Base-by-base conservation (phyloP, 2,113 vertebrate species). In the Oncorhynchus mykiss region DNA sequence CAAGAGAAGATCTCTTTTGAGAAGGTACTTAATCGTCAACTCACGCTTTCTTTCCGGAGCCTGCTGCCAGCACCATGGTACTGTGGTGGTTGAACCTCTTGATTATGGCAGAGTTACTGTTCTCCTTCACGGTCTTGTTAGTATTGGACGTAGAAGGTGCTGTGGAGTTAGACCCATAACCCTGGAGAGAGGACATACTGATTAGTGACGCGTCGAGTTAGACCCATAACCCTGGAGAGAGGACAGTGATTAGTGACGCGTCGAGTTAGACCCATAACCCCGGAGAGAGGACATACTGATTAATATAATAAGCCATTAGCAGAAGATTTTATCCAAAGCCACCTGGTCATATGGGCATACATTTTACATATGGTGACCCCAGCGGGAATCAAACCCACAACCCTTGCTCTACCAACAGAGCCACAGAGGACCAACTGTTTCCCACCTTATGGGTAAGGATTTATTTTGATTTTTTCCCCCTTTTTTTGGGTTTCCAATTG, bases 1-100 rank as follows among this genome's bases (percentile, higher is more conserved):
- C 5, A 45, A 45, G 7, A 45, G 31, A 20, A 45, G 29, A 31
- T 27, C n/a, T 8, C 16, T 60, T 8, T n/a, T 9, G 11, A 22
- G 24, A 64, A n/a, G 0, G 27, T 67, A 22, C 9, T 67, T 5
- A 31, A 45, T 62, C 67, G 5, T 69, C 34, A 39, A 4, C 93
- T 94, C 92, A 99, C 98, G 95, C 94, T 88, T 94, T 97, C 84
- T 94, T 94, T 83, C 51, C 16, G 16, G 97, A 94, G 65, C 97
- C 96, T 70, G 98, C 97, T 80, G 97, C 97, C 86, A 99, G 93
- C 82, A 99, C 97, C 98, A 99, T 99, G 90, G 97, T 97, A 90
- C 97, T 99, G 77, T 99, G 98, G 90, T 99, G 97, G 91, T 99
- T 99, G 92, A 99, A 99, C 69, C 98, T 94, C 88, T 97, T 99